phyloP scores from a whole-genome alignment of 2,797 vertebrate species.

The Podarcis siculus region DNA sequence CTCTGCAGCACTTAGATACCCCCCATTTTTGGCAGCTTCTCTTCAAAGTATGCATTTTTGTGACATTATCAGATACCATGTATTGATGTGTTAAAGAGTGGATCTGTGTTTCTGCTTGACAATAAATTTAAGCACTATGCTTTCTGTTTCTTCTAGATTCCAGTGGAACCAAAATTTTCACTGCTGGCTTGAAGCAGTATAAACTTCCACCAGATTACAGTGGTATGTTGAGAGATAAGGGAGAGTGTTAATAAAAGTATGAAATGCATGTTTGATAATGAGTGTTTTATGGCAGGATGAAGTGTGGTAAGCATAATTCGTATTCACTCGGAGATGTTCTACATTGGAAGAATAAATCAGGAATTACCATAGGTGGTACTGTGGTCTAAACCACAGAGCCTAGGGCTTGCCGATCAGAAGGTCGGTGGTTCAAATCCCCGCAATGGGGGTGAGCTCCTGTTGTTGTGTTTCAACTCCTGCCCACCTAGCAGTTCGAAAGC shows the following conservation, averaged over 20 bases:
- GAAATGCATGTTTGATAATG: neutral
- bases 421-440: no score
- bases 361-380: neutral
- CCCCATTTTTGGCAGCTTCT: neutral
- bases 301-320: neutral
- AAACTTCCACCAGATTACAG: constrained; percentile 84
- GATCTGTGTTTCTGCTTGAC: neutral
- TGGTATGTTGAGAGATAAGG: constrained; percentile 74
- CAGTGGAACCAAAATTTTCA: constrained; percentile 41
- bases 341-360: neutral
- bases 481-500: no score
- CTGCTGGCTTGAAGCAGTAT: constrained; percentile 83
- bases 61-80: neutral
- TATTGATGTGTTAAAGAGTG: neutral
- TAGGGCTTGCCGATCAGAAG: no score
- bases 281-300: neutral
- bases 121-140: neutral
- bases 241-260: neutral
- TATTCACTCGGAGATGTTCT: neutral
- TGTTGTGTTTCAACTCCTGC: no score
- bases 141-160: constrained; percentile 34
- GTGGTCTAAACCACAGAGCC: no score
- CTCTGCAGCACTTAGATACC: neutral
- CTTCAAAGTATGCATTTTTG: neutral
- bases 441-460: no score